phyloP scores from a whole-genome alignment of 2,888 invertebrate genomes.

The Taphrorychus bicolor region DNA sequence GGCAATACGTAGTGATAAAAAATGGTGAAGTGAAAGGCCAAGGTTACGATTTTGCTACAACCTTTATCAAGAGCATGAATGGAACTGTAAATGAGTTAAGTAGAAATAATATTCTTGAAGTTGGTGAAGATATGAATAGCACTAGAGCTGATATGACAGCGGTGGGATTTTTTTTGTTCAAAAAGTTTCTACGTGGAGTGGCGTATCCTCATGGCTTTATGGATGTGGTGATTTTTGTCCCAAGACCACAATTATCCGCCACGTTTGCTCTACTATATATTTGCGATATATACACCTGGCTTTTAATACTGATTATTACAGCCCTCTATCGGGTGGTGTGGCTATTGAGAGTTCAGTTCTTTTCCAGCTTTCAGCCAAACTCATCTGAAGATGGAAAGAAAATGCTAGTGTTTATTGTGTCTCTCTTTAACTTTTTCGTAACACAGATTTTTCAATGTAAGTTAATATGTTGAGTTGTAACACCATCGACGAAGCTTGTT shows the following conservation, averaged over 20 bases:
- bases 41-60: conserved; percentile 8
- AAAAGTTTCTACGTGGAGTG: neutral
- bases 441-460: conserved; percentile 20
- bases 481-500: too few species aligned
- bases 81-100: neutral
- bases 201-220: conserved; percentile 13
- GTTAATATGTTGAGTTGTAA: too few species aligned
- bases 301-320: neutral
- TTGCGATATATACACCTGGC: conserved; percentile 17
- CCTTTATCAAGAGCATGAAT: conserved; percentile 14
- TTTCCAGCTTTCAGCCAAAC: neutral
- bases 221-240: conserved; percentile 5
- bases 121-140: neutral
- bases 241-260: neutral
- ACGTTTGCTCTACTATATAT: conserved; percentile 7
- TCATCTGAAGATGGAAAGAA: neutral
- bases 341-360: neutral
- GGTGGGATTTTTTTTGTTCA: conserved; percentile 2
- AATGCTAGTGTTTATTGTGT: conserved; percentile 2
- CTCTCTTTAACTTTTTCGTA: conserved; percentile 20
- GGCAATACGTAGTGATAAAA: neutral
- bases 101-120: neutral
- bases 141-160: conserved; percentile 5
- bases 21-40: conserved; percentile 10
- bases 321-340: neutral